Conservation (phyloP, 2,113 vertebrate genomes). For the Candoia aspera region DNA sequence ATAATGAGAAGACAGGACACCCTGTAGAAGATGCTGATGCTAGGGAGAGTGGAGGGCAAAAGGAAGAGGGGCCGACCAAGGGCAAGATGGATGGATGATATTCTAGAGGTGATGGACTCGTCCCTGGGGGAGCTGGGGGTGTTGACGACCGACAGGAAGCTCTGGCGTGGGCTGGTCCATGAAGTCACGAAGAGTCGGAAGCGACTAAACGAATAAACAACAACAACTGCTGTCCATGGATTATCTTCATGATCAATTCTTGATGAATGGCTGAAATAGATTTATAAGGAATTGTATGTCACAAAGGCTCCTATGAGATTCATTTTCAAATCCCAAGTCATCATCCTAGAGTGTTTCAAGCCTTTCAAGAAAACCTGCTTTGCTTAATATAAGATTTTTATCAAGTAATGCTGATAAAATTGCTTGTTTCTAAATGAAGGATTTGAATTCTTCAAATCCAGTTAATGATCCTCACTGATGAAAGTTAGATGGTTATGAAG, state of each 20-base stretch:
- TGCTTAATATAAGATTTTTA: not conserved
- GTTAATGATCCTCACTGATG: not conserved
- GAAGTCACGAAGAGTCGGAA: too few species aligned
- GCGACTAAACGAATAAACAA: too few species aligned
- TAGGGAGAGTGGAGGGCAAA: too few species aligned
- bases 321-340: not conserved
- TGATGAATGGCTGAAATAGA: not conserved
- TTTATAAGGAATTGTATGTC: not conserved
- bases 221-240: not conserved
- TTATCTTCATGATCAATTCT: not conserved
- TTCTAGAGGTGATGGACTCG: too few species aligned
- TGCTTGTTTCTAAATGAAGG: not conserved
- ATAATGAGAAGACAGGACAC: too few species aligned
- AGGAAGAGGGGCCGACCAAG: too few species aligned
- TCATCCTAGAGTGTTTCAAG: not conserved
- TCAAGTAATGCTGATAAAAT: not conserved
- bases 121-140: too few species aligned
- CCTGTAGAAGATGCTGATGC: too few species aligned
- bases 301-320: not conserved
- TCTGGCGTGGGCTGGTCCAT: too few species aligned
- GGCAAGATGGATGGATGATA: too few species aligned
- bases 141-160: too few species aligned
- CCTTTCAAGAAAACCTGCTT: not conserved
- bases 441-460: not conserved
- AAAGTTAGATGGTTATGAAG: not conserved